Base-by-base conservation (phyloP, 2,113 vertebrate genomes). In the Equus quagga region DNA sequence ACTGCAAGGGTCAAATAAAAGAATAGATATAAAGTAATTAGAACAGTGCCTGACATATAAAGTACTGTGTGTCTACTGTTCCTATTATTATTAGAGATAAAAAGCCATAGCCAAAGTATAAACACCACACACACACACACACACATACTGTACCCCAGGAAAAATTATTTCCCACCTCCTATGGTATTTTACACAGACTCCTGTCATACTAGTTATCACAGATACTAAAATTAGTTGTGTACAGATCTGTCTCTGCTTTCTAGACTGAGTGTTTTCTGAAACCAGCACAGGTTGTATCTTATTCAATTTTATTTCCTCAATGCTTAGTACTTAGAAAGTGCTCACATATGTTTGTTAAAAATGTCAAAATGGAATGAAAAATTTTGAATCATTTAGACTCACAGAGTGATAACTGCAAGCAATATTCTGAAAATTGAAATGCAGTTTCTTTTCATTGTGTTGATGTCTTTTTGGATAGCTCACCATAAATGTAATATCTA, bases 351-450 rank as follows among this genome's bases (percentile, higher is more conserved):
- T 92, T 88, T 78, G 46, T 49, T 91, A 62, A 60, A 97, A 97
- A 89, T 33, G 70, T 82, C 70, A 96, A 78, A 84, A 49, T 62
- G 54, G 19, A 96, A 94, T 89, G 81, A 91, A 96, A 96, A 91
- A 5, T 44, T 85, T 62, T 75, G 67, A 96, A 78, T 67, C 86
- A 91, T 73, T 93, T 89, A 91, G 72, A 93, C 11, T 85, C 84
- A 56, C 8, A 65, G 24, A 85, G 81, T 78, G 56, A 75, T 94
- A 96, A 91, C 89, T 58, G n/a, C 67, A 95, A 94, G 82, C n/a
- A 96, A 89, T 92, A 97, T 75, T 97, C 94, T 92, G 28, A 93
- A 89, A 85, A 85, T 12, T 67, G 85, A 93, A 95, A 97, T 79
- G 83, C 86, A 69, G 62, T 79, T 96, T 91, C 86, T 93, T 96